phyloP scores from a whole-genome alignment of 2,113 vertebrate species.

The Syngnathus floridae region DNA sequence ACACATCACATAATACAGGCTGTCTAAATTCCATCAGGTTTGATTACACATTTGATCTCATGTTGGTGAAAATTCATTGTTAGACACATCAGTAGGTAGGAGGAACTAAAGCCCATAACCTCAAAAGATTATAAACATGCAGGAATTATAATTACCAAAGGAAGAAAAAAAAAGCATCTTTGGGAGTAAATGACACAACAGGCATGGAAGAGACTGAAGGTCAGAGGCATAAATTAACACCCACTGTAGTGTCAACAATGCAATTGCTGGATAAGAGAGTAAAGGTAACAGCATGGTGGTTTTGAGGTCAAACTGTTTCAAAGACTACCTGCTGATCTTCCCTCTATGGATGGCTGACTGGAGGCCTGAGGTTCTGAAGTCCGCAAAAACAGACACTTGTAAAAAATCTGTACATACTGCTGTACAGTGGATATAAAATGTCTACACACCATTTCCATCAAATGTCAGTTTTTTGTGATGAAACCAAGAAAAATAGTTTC shows the following conservation, averaged over 20 bases:
- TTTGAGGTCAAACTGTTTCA: conserved; percentile 1
- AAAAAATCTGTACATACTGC: conserved; percentile 15
- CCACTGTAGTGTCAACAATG: conserved; percentile 26
- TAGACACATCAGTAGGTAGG: conserved; percentile 6
- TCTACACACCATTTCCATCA: not conserved
- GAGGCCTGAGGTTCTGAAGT: conserved; percentile 36
- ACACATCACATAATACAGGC: conserved; percentile 23
- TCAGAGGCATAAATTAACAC: conserved; percentile 31
- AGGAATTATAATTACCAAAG: conserved; percentile 42
- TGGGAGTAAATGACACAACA: conserved; percentile 36
- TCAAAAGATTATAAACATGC: conserved; percentile 37
- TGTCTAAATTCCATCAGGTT: conserved; percentile 4
- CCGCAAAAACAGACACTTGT: conserved; percentile 24
- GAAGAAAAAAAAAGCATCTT: conserved; percentile 28
- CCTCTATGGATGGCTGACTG: conserved; percentile 26
- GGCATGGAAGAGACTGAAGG: conserved; percentile 14
- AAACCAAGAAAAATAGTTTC: not conserved
- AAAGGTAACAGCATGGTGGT: conserved; percentile 3
- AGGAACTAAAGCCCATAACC: conserved; percentile 9
- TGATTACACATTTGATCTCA: conserved; percentile 2
- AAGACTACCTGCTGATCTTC: conserved; percentile 49
- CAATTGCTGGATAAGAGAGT: conserved; percentile 33
- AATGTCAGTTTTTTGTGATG: not conserved
- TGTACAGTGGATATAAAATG: not conserved
- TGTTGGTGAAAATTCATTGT: conserved; percentile 16